phyloP scores from a whole-genome alignment of 2,113 vertebrate genomes.

The Petromus typicus region DNA sequence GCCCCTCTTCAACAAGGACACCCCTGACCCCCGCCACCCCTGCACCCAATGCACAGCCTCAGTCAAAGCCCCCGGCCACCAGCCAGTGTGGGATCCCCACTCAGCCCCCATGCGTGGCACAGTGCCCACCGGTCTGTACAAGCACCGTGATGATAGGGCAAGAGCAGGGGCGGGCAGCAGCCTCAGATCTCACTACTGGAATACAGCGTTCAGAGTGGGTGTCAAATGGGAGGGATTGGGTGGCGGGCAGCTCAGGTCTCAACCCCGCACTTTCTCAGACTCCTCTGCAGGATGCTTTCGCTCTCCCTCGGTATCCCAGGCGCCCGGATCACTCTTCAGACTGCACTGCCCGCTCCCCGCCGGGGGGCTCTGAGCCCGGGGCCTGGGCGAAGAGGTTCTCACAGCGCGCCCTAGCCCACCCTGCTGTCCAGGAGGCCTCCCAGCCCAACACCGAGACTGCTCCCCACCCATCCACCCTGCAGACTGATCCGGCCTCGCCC shows the following conservation, averaged over 20 bases:
- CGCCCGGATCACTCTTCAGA: neutral
- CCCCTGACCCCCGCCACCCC: neutral
- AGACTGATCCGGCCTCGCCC: neutral
- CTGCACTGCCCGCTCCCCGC: neutral
- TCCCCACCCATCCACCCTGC: neutral
- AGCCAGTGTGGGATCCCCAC: neutral
- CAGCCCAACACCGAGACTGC: neutral
- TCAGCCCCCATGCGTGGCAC: neutral
- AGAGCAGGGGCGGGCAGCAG: neutral
- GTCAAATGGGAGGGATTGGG: neutral
- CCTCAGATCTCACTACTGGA: neutral
- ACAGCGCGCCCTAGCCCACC: neutral
- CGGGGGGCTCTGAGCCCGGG: neutral
- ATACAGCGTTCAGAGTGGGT: accelerated
- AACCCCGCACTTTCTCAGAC: neutral
- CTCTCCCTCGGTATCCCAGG: neutral
- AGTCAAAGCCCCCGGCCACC: neutral
- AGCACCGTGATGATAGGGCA: neutral
- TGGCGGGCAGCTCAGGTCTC: neutral
- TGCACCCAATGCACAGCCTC: neutral
- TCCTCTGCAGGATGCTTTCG: neutral
- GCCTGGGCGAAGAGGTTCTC: neutral
- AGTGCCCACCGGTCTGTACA: accelerated
- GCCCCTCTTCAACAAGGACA: neutral
- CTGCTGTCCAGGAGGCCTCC: neutral